Evolutionary conservation across 2,888 invertebrate genomes (phyloP), one percentile per base, ranked within the genome.

Genomic region (Biston stratarius): DNA sequence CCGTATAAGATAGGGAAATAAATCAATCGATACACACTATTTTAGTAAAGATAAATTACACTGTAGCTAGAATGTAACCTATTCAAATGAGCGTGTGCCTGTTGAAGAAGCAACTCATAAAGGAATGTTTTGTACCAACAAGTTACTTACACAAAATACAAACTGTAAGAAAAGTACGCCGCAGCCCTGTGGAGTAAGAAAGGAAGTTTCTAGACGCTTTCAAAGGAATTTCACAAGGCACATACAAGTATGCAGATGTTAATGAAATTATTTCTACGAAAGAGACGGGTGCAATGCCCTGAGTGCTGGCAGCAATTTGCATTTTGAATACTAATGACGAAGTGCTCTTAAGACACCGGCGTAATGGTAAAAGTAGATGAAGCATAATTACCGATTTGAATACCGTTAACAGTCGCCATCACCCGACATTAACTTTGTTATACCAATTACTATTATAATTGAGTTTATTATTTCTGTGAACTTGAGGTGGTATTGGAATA

Each of bases 261-360:
- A 91, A 91, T 90, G 89, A 90, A 91, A 92, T 92, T 90, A 91
- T 91, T 92, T 91, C 91, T 90, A 87, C 84, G 91, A 92, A 92
- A 88, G 88, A 85, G 89, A 85, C 84, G 91, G 85, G 92, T 86
- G 90, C 91, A 87, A 82, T 83, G 91, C 85, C 87, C 92, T 83
- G 81, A 87, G 85, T 85, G 89, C 84, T 84, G 77, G 78, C 77
- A 82, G 84, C 85, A 89, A 92, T 92, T 91, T 91, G 88, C 92
- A 92, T 92, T 90, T 88, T 92, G 92, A 91, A 92, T 92, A 87
- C 86, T 91, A 92, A 92, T 90, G 90, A 88, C 81, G 79, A 77
- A 82, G 84, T 61, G 55, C 84, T 84, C 85, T 85, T 82, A 80
- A 72, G 79, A 83, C 79, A 73, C 71, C 71, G 76, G 81, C 82